Evolutionary conservation across 2,113 vertebrate genomes (phyloP).

Genomic region (Pontoporia blainvillei): DNA sequence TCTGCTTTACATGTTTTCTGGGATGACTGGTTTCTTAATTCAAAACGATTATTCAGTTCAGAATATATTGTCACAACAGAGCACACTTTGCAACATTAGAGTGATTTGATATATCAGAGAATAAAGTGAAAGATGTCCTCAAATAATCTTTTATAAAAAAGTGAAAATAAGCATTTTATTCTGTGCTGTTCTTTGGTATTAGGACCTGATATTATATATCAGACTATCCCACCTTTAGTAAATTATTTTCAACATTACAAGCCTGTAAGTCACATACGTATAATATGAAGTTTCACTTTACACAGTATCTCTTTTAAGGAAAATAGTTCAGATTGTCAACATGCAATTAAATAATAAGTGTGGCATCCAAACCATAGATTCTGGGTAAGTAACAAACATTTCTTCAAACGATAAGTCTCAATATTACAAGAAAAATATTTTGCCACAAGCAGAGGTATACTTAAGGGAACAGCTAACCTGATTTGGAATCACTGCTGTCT

Average conservation of each 20-base stretch:
- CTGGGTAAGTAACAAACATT: background rate
- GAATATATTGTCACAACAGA: background rate
- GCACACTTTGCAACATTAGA: background rate
- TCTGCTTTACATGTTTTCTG: background rate
- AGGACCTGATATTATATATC: background rate
- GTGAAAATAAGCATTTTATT: background rate
- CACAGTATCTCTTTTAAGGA: slow-evolving; percentile 20
- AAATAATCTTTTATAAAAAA: slow-evolving; percentile 33
- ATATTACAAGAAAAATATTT: background rate
- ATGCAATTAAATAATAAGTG: background rate
- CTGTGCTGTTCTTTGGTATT: slow-evolving; percentile 19
- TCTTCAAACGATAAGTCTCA: background rate
- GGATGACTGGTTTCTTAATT: slow-evolving; percentile 45
- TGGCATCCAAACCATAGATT: background rate
- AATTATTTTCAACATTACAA: slow-evolving; percentile 25
- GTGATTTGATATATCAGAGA: background rate
- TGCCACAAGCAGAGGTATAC: slow-evolving; percentile 5
- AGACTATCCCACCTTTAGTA: background rate
- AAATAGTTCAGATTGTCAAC: slow-evolving; percentile 25
- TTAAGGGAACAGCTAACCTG: slow-evolving; percentile 84
- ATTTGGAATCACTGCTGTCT: slow-evolving; percentile 88
- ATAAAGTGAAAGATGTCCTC: background rate
- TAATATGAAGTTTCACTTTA: slow-evolving; percentile 33
- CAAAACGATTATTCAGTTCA: slow-evolving; percentile 28
- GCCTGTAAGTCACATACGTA: background rate